Conservation (phyloP, 2,888 invertebrate genomes). For the Baccha elongata region DNA sequence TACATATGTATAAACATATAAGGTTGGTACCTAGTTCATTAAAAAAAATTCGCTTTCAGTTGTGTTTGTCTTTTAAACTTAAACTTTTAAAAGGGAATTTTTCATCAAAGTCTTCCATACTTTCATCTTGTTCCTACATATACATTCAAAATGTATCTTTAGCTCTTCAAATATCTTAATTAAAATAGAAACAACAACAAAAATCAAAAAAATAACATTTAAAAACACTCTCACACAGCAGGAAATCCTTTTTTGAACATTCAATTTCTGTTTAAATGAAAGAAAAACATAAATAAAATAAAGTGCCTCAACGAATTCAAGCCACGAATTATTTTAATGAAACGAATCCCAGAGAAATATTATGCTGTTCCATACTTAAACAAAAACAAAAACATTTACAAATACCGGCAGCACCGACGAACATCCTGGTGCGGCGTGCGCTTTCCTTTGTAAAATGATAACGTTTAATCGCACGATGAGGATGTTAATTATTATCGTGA, state of each 20-base stretch:
- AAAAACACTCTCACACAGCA: background rate
- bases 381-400: background rate
- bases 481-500: constrained; percentile 51
- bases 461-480: constrained; percentile 43
- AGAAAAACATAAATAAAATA: constrained; percentile 20
- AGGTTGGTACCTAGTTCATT: no score
- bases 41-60: no score
- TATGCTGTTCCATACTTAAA: background rate
- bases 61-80: no score
- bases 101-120: background rate
- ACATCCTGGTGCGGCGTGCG: background rate
- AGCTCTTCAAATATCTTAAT: constrained; percentile 9
- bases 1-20: no score
- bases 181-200: constrained; percentile 1
- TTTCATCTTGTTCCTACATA: no score
- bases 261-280: constrained; percentile 16
- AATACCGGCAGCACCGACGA: constrained; percentile 1
- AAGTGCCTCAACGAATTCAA: constrained; percentile 13
- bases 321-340: constrained; percentile 48
- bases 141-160: background rate
- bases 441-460: constrained; percentile 42
- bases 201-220: background rate
- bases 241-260: constrained; percentile 2
- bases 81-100: background rate
- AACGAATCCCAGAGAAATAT: constrained; percentile 29